phyloP scores from a whole-genome alignment of 92 coral and sea anemone species.

The Palythoa grandiflora region DNA sequence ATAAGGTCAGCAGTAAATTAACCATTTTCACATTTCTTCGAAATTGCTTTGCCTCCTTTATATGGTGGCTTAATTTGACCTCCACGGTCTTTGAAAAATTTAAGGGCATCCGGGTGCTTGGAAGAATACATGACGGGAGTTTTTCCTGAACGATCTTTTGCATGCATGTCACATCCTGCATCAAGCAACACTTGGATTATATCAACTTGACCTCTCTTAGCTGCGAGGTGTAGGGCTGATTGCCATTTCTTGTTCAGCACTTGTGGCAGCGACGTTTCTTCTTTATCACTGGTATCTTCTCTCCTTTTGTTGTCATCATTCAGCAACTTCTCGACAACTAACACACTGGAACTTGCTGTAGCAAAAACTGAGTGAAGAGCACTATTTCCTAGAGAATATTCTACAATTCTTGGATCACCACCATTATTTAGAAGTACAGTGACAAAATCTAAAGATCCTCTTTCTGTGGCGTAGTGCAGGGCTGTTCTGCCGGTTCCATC shows the following conservation, averaged over 20 bases:
- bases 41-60: neutral
- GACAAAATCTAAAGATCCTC: neutral
- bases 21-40: neutral
- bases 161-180: conserved; percentile 43
- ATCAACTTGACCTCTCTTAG: conserved; percentile 20
- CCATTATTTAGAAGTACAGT: neutral
- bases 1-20: too few relatives aligned
- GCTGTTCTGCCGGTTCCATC: neutral
- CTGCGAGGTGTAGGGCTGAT: conserved; percentile 36
- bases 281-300: neutral
- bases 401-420: neutral
- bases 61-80: conserved; percentile 16
- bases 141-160: conserved; percentile 30
- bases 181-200: conserved; percentile 2
- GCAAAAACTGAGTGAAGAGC: conserved; percentile 13
- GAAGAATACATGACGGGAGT: conserved; percentile 35
- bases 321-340: neutral
- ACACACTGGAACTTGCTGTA: neutral
- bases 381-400: conserved; percentile 3
- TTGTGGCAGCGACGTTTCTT: neutral
- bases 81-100: conserved; percentile 4
- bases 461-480: conserved; percentile 24
- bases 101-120: neutral
- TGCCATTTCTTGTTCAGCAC: conserved; percentile 6
- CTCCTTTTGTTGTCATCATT: neutral